Evolutionary conservation across 2,888 invertebrate species (phyloP).

Genomic region (Mamestra brassicae): DNA sequence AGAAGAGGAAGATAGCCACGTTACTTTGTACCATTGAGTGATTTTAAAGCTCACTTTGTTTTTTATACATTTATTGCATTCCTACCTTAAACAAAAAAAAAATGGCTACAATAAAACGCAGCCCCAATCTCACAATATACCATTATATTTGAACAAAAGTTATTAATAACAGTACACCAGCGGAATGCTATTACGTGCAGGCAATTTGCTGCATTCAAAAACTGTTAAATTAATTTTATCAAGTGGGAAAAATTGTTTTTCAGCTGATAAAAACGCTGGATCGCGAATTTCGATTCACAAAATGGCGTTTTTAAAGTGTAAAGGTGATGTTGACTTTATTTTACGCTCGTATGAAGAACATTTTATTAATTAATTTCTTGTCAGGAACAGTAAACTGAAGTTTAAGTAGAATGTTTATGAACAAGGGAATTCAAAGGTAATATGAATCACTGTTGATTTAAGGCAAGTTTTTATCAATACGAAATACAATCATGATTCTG

Average conservation of each 20-base stretch:
- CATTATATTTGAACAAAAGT: constrained; percentile 70
- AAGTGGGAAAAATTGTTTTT: constrained; percentile 66
- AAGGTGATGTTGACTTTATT: background rate
- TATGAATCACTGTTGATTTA: no score
- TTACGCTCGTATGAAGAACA: background rate
- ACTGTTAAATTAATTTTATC: constrained; percentile 70
- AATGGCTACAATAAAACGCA: constrained; percentile 45
- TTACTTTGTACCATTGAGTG: no score
- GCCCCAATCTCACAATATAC: constrained; percentile 64
- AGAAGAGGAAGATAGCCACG: no score
- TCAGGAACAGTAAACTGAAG: background rate
- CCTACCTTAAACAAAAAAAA: constrained; percentile 5
- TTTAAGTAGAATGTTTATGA: background rate
- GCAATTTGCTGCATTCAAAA: constrained; percentile 66
- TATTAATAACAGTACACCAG: constrained; percentile 73
- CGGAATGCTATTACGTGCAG: constrained; percentile 61
- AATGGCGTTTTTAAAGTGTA: constrained; percentile 16
- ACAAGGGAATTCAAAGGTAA: no score
- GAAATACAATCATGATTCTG: no score
- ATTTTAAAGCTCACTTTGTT: background rate
- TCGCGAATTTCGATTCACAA: constrained; percentile 42
- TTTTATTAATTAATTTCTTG: background rate
- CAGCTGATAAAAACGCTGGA: constrained; percentile 62
- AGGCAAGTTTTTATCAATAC: no score
- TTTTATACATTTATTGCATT: background rate